Evolutionary conservation across 2,113 vertebrate genomes (phyloP).

Genomic region (Rhabdomys dilectus): DNA sequence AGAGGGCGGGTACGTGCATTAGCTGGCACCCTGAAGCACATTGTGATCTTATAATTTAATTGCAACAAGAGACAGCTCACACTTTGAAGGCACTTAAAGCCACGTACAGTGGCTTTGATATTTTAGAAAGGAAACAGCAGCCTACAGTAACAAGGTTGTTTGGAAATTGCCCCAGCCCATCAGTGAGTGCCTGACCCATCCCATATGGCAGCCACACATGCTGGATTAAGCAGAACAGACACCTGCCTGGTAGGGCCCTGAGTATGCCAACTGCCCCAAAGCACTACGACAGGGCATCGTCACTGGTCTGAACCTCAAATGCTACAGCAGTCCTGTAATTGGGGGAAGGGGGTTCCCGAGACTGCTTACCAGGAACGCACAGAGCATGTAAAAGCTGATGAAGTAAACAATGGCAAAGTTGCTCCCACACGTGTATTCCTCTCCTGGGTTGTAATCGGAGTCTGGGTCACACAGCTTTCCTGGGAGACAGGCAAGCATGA

Average conservation of each 20-base stretch:
- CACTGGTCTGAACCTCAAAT: background rate
- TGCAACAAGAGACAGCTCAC: background rate
- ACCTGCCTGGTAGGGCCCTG: background rate
- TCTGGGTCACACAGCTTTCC: constrained; percentile 97
- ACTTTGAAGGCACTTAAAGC: background rate
- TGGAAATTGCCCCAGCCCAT: background rate
- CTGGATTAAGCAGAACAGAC: background rate
- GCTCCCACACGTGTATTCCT: constrained; percentile 97
- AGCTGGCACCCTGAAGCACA: background rate
- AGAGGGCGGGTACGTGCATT: too few species aligned
- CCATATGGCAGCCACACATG: background rate
- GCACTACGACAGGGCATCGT: fast-evolving
- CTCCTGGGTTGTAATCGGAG: constrained; percentile 94
- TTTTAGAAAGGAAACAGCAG: constrained; percentile 7
- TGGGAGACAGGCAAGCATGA: constrained; percentile 97
- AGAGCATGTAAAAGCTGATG: constrained; percentile 99
- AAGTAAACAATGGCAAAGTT: constrained; percentile 98
- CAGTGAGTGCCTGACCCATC: background rate
- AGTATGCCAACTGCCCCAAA: fast-evolving
- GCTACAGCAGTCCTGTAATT: background rate
- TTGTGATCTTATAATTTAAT: background rate
- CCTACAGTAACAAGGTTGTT: background rate
- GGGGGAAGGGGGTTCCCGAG: fast-evolving
- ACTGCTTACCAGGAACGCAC: constrained; percentile 95
- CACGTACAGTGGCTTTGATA: background rate